Percentiles rank a stretch among this genome's conserved stretches.
Conservation (phyloP, 2,113 vertebrate species). For the Montifringilla adamsi region DNA sequence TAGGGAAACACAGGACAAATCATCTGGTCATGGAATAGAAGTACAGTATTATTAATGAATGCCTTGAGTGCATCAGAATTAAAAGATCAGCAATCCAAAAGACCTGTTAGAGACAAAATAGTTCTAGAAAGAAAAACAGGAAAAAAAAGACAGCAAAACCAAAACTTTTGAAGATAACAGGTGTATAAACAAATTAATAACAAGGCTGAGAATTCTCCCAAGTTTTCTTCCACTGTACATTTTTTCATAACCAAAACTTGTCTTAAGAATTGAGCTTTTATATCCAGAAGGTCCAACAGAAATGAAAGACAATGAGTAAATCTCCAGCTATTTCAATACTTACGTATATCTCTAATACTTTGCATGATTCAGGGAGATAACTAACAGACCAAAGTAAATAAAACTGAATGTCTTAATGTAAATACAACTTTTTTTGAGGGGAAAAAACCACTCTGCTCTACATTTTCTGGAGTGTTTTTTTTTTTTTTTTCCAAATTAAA, state of each 20-base stretch:
- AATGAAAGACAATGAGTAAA: not conserved
- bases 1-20: not conserved
- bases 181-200: not conserved
- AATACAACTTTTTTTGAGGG: not conserved
- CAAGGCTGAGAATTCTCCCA: not conserved
- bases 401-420: not conserved
- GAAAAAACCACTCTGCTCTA: not conserved
- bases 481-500: not conserved
- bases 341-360: not conserved
- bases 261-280: not conserved
- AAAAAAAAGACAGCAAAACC: not conserved
- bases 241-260: not conserved
- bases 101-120: not conserved
- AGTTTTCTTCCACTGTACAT: not conserved
- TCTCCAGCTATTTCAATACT: not conserved
- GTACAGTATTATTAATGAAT: not conserved
- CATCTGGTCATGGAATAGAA: not conserved
- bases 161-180: not conserved
- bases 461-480: not conserved
- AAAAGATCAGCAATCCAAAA: not conserved
- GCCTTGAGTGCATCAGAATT: not conserved
- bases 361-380: not conserved
- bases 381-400: not conserved
- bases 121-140: not conserved
- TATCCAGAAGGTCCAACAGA: not conserved